Evolutionary conservation across 2,888 invertebrate species (phyloP).

Genomic region (Steromphala cineraria): DNA sequence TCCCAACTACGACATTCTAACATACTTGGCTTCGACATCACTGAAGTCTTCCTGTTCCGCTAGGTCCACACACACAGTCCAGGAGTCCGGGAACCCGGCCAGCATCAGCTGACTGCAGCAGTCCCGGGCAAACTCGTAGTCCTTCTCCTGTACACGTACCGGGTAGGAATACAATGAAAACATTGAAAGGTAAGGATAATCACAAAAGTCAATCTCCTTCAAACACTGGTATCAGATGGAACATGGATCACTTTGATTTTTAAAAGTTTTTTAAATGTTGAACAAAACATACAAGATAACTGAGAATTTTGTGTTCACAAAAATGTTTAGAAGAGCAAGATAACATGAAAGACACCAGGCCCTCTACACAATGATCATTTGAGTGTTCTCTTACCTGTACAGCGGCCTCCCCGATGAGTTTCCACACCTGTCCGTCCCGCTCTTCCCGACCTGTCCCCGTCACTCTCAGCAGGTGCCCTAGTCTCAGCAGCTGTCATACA

Average conservation of each 20-base stretch:
- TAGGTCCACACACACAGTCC: conserved; percentile 78
- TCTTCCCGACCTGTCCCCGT: conserved; percentile 77
- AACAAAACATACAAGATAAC: no score
- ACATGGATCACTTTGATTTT: no score
- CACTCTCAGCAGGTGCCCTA: conserved; percentile 81
- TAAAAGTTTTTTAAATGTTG: no score
- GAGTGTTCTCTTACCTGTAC: conserved; percentile 73
- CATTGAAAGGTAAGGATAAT: no score
- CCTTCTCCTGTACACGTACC: conserved; percentile 56
- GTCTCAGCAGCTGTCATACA: conserved; percentile 77
- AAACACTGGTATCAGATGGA: no score
- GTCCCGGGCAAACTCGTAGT: conserved; percentile 76
- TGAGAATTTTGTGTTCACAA: no score
- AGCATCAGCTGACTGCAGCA: conserved; percentile 78
- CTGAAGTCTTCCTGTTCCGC: conserved; percentile 77
- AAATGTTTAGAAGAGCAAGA: no score
- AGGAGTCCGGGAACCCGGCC: conserved; percentile 77
- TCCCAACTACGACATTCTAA: no score
- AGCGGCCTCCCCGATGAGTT: conserved; percentile 78
- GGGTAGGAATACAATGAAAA: not conserved
- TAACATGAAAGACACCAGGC: no score
- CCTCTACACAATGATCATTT: not conserved
- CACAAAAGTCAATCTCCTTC: no score
- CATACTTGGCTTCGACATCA: conserved; percentile 75
- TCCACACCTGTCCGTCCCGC: conserved; percentile 77